A percentile compares a stretch with the other conserved stretches of the same genome.
phyloP scores from a whole-genome alignment of 2,113 vertebrate genomes.

The Lethenteron reissneri region DNA sequence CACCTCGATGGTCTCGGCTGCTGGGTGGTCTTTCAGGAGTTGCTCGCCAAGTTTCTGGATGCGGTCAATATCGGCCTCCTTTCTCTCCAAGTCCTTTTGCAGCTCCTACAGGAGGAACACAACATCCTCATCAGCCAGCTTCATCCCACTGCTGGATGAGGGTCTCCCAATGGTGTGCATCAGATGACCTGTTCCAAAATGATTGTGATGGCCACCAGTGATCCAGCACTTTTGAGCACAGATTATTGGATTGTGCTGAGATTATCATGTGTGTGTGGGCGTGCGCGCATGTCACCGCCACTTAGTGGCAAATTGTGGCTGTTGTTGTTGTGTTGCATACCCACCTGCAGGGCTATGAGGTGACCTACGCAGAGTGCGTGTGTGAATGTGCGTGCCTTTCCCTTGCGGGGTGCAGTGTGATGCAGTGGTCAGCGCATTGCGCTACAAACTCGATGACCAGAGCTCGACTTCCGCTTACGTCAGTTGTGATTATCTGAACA shows the following conservation, averaged over 20 bases:
- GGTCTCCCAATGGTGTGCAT: not conserved
- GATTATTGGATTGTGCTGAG: not conserved
- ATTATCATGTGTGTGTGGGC: not conserved
- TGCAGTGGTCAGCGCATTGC: too few species aligned
- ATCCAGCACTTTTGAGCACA: not conserved
- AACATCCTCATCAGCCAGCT: not conserved
- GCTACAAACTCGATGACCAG: too few species aligned
- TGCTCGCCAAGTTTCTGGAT: not conserved
- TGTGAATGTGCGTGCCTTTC: too few species aligned
- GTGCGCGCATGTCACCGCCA: not conserved
- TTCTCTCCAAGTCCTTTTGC: not conserved
- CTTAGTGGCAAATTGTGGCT: too few species aligned
- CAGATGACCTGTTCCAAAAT: not conserved
- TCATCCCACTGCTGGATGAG: not conserved
- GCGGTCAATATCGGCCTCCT: slow-evolving; percentile 1
- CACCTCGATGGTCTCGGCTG: slow-evolving; percentile 3
- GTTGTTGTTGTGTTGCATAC: too few species aligned
- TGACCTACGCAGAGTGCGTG: too few species aligned
- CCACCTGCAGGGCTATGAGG: too few species aligned
- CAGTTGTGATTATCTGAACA: too few species aligned
- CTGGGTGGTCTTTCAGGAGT: slow-evolving; percentile 2
- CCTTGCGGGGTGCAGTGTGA: too few species aligned
- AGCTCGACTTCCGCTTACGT: too few species aligned
- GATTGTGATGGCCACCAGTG: not conserved
- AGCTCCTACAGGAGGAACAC: not conserved